Conservation (phyloP, 92 coral and sea anemone genomes). For the Palythoa grandis region DNA sequence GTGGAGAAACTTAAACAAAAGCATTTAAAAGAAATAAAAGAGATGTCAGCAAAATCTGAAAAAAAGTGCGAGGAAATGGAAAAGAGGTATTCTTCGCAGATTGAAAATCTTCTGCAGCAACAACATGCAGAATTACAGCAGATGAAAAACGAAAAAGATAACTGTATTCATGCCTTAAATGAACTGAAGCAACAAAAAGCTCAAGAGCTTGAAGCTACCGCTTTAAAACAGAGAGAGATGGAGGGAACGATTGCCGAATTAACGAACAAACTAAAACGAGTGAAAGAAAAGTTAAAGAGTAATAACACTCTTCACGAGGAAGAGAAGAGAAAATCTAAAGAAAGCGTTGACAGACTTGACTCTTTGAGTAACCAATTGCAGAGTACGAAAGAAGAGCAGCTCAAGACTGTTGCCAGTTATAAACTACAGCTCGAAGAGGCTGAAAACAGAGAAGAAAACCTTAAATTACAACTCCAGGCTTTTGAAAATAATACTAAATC, state of each 20-base stretch:
- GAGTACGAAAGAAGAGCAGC: constrained; percentile 56
- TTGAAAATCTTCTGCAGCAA: constrained; percentile 75
- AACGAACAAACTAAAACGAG: constrained; percentile 68
- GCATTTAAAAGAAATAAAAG: constrained; percentile 64
- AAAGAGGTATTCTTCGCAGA: constrained; percentile 74
- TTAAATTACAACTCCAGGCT: constrained; percentile 71
- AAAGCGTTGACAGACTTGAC: constrained; percentile 53
- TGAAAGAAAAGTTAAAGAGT: constrained; percentile 77
- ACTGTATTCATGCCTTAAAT: constrained; percentile 50
- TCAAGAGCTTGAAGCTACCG: constrained; percentile 66
- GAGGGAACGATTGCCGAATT: constrained; percentile 63
- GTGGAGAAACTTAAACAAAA: constrained; percentile 69
- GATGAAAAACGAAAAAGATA: constrained; percentile 55
- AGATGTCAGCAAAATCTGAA: constrained; percentile 70
- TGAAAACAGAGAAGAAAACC: constrained; percentile 72
- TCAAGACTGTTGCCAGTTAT: constrained; percentile 59
- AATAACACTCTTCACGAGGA: constrained; percentile 60
- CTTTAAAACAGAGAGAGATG: constrained; percentile 48
- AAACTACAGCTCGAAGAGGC: constrained; percentile 74
- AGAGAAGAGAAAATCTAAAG: constrained; percentile 54
- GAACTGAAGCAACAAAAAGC: constrained; percentile 42
- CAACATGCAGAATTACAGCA: constrained; percentile 67
- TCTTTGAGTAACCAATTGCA: constrained; percentile 51
- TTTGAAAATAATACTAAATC: constrained; percentile 80
- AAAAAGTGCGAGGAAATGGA: constrained; percentile 79